Evolutionary conservation across 53 echinoderm and acorn worm genomes (phyloP), one percentile per base, ranked within the genome.

Genomic region (Patiria pectinifera): DNA sequence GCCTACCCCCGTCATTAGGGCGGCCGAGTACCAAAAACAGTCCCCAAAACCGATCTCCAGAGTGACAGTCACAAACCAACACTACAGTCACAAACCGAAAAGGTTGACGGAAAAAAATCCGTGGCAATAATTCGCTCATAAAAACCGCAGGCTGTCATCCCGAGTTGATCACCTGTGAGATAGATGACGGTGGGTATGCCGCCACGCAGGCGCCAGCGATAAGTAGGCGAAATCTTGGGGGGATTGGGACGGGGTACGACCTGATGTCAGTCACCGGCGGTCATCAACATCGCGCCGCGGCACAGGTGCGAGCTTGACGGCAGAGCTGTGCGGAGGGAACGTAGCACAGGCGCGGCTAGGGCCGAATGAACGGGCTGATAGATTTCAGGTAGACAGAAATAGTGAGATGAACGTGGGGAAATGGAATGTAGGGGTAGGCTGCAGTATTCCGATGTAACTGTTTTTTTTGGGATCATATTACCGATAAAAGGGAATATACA

Each of bases 181-280:
- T 87, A 78, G 44, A 84, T 85, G 93, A 93, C 92, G 82, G 87
- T 93, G 86, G 86, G 80, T 66, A 78, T 93, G 93, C 93, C 93
- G 88, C 59, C 90, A 90, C 19, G 14, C 19, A 80, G 90, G 90
- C 90, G 90, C 90, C 90, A 90, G 48, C 90, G 90, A 81, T 90
- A 90, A 90, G 90, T 90, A 90, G 81, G 69, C 70, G 69, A 90
- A 90, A 90, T 90, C 90, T 90, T 80, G 80, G 81, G 90, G 84
- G 90, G 60, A 48, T 90, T 90, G 78, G 62, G 46, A 21, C 70
- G 53, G 53, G 53, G 53, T 53, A 53, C 90, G 90, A 90, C 90
- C 90, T 90, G 90, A 69, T 90, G 90, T 90, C 90, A 90, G 80
- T 90, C 90, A 90, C 80, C 90, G 23, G 24, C 45, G 69, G 81